These are phyloP conservation scores for Beaufortia kweichowensis DNA, from an alignment of 2,113 vertebrate species.

Conservation along the genomic window DNA sequence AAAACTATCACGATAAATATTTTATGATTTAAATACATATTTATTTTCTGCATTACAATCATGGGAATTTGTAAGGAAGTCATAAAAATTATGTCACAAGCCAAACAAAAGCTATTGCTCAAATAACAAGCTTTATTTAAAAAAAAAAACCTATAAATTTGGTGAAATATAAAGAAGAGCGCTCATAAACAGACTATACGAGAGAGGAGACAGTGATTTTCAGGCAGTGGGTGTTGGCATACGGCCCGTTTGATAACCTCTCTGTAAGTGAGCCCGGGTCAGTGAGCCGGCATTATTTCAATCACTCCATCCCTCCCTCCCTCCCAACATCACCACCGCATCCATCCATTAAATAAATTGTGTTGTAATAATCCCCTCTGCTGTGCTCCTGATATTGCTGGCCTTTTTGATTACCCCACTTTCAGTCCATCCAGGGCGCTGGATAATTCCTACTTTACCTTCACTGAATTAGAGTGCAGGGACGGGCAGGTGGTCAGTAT, in stretches of 20 bases:
- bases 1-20: too few species aligned
- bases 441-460: conserved; percentile 74
- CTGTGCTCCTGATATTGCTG: conserved; percentile 70
- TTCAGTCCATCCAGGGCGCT: conserved; percentile 66
- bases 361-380: conserved; percentile 76
- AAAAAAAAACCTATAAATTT: too few species aligned
- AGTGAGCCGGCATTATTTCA: conserved; percentile 56
- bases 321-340: conserved; percentile 59
- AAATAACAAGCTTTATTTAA: too few species aligned
- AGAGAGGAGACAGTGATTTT: neutral
- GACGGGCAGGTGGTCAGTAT: conserved; percentile 52
- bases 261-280: conserved; percentile 62
- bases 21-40: too few species aligned
- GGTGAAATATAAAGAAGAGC: too few species aligned
- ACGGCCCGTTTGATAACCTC: conserved; percentile 57
- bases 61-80: too few species aligned
- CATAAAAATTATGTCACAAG: too few species aligned
- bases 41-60: too few species aligned
- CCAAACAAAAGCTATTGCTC: too few species aligned
- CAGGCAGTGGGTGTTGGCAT: conserved; percentile 27
- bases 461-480: conserved; percentile 65
- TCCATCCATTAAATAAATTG: conserved; percentile 81
- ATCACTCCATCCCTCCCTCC: conserved; percentile 64
- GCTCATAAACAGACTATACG: neutral
- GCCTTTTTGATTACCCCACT: conserved; percentile 78